These are phyloP conservation scores for Eurystomus glaucurus DNA, from an alignment of 2,797 vertebrate species.

Conservation along the genomic window DNA sequence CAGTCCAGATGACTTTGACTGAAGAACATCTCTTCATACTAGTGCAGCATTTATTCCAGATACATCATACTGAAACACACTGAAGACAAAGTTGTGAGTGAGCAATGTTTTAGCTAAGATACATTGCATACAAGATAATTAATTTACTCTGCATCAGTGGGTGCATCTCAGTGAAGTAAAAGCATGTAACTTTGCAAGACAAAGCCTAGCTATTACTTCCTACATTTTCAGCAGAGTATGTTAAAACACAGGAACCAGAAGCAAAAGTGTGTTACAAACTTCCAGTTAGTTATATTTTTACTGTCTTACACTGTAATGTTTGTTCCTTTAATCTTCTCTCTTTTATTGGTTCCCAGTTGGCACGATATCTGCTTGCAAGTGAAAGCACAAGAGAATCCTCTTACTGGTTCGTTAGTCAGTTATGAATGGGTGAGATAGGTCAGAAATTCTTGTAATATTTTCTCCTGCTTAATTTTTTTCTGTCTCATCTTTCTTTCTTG, in stretches of 20 bases:
- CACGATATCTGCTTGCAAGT: neutral
- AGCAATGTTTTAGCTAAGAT: neutral
- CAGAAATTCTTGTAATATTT: neutral
- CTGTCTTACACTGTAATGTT: neutral
- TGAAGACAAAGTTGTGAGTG: neutral
- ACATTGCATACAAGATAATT: accelerated
- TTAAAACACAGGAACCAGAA: neutral
- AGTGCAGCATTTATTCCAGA: neutral
- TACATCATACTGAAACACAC: neutral
- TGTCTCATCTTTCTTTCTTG: neutral
- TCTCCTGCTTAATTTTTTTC: neutral
- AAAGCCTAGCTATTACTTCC: neutral
- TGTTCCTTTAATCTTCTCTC: neutral
- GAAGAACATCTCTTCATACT: neutral
- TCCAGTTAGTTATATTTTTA: neutral
- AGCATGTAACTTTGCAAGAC: neutral
- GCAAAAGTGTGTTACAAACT: neutral
- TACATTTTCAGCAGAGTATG: neutral
- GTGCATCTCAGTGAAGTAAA: neutral
- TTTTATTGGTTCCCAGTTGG: neutral
- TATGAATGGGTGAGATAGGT: neutral
- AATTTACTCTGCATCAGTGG: neutral
- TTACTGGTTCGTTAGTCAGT: neutral
- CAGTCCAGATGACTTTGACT: neutral
- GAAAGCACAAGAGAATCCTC: neutral